phyloP scores from a whole-genome alignment of 1,140 invertebrate species.

The Microplitis demolitor region DNA sequence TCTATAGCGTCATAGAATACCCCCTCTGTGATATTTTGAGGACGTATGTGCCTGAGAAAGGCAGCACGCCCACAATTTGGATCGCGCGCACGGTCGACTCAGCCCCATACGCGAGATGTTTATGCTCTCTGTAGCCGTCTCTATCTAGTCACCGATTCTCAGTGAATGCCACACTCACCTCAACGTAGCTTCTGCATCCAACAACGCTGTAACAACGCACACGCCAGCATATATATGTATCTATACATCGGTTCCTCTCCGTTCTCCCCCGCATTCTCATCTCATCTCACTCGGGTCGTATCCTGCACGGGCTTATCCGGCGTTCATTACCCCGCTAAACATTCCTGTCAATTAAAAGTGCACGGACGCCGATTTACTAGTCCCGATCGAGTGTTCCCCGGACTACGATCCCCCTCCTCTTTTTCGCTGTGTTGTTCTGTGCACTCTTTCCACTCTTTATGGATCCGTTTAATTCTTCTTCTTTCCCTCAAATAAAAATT shows the following conservation, averaged over 20 bases:
- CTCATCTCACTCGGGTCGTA: conserved; percentile 4
- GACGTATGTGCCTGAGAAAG: conserved; percentile 39
- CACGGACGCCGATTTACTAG: conserved; percentile 52
- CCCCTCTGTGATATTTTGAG: conserved; percentile 38
- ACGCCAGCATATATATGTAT: conserved; percentile 27
- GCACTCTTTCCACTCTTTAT: too few relatives aligned
- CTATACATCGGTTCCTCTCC: conserved; percentile 26
- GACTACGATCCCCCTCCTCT: too few relatives aligned
- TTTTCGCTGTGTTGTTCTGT: too few relatives aligned
- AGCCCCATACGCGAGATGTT: conserved; percentile 44
- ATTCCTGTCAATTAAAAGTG: conserved; percentile 61
- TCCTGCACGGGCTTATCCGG: conserved; percentile 21
- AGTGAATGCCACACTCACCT: conserved; percentile 15
- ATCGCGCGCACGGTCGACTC: conserved; percentile 43
- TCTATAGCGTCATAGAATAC: conserved; percentile 62
- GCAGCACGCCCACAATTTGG: conserved; percentile 43
- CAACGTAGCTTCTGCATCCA: background rate
- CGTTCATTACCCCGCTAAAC: conserved; percentile 59
- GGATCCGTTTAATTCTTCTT: too few relatives aligned
- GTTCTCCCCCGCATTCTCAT: conserved; percentile 12
- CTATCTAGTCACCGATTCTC: conserved; percentile 51
- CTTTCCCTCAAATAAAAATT: too few relatives aligned
- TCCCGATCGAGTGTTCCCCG: background rate
- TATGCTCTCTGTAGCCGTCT: conserved; percentile 54
- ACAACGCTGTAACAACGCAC: conserved; percentile 8